These are phyloP conservation scores for Brachypodius melanocephalos DNA, from an alignment of 2,113 vertebrate genomes.

Conservation along the genomic window DNA sequence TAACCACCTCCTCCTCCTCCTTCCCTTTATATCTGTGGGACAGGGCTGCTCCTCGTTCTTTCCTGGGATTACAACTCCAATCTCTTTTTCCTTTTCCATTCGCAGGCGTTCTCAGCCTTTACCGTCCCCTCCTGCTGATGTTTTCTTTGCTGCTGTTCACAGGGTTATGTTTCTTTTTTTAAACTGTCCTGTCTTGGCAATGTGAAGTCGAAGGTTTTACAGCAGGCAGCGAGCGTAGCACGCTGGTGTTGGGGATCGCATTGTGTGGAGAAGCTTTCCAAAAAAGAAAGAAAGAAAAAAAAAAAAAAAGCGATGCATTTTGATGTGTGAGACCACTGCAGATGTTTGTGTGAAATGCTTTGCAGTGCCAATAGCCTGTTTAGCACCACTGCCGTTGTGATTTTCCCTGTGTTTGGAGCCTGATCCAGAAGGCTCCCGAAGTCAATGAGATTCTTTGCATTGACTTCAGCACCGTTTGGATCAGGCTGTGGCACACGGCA, in stretches of 20 bases:
- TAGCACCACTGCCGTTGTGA: background rate
- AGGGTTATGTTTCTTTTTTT: constrained; percentile 22
- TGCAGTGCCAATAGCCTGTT: background rate
- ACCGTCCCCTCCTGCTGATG: constrained; percentile 16
- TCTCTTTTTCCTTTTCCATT: constrained; percentile 33
- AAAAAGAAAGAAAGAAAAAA: background rate
- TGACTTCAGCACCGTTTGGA: background rate
- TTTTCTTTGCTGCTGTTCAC: constrained; percentile 7
- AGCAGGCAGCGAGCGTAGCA: background rate
- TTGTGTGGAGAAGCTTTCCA: background rate
- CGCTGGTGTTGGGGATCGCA: background rate
- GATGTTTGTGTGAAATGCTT: constrained; percentile 6
- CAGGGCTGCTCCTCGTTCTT: constrained; percentile 41
- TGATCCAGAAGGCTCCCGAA: background rate
- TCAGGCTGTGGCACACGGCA: background rate
- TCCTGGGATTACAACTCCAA: constrained; percentile 6
- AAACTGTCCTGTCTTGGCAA: constrained; percentile 2
- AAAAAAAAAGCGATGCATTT: background rate
- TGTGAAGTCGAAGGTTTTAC: constrained; percentile 21
- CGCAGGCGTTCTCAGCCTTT: background rate
- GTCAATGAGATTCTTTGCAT: constrained; percentile 34
- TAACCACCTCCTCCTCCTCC: constrained; percentile 47
- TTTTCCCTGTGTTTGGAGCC: background rate
- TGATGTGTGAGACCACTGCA: background rate
- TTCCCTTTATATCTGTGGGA: constrained; percentile 48